Evolutionary conservation across 2,797 vertebrate species (phyloP).

Genomic region (Carapus acus): DNA sequence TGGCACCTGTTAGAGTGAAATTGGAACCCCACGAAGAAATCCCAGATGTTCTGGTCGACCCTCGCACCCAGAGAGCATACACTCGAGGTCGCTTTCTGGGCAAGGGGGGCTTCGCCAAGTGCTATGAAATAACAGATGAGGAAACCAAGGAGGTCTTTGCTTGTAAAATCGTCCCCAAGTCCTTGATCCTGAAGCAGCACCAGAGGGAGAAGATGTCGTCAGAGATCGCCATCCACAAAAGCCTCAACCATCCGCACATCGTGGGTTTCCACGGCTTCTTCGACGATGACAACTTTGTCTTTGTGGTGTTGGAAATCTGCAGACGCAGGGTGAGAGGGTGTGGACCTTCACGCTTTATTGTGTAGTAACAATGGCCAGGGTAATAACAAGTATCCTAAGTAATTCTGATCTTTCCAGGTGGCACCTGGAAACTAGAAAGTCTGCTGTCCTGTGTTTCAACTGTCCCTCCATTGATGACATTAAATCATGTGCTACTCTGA

Average conservation of each 20-base stretch:
- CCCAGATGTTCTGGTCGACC: constrained; percentile 84
- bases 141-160: constrained; percentile 87
- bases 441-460: too few relatives aligned
- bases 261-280: constrained; percentile 96
- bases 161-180: constrained; percentile 92
- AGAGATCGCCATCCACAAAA: constrained; percentile 94
- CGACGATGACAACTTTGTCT: constrained; percentile 92
- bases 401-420: too few relatives aligned
- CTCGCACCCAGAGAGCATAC: constrained; percentile 80
- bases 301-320: constrained; percentile 94
- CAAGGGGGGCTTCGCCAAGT: constrained; percentile 94
- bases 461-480: too few relatives aligned
- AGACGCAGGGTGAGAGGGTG: constrained; percentile 78
- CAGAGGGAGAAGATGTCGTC: constrained; percentile 98
- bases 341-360: too few relatives aligned
- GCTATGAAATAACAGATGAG: constrained; percentile 90
- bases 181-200: constrained; percentile 90
- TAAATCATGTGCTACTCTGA: too few relatives aligned
- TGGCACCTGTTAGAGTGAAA: constrained; percentile 63
- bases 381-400: too few relatives aligned
- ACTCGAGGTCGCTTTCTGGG: constrained; percentile 87
- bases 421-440: too few relatives aligned
- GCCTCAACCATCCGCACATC: constrained; percentile 81
- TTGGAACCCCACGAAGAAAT: constrained; percentile 79
- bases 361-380: too few relatives aligned